Evolutionary conservation across 1,140 invertebrate species (phyloP).

Genomic region (Zaprionus inermis): DNA sequence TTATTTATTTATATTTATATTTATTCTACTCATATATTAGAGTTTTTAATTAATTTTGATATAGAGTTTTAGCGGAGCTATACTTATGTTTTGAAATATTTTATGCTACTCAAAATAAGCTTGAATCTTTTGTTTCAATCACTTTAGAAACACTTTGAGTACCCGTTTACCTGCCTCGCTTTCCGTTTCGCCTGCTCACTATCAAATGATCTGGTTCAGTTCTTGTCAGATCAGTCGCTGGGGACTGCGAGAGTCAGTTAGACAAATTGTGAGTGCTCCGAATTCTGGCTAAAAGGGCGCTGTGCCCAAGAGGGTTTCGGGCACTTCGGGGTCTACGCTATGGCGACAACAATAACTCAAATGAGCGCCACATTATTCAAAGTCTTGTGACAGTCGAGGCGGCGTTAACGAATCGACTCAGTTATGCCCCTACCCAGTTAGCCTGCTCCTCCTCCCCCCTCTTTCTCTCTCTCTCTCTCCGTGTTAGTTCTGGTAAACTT

Average conservation of each 20-base stretch:
- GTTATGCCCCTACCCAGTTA: conserved; percentile 13
- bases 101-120: too few relatives aligned
- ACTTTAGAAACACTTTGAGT: background rate
- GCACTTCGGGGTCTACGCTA: conserved; percentile 25
- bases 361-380: conserved; percentile 76
- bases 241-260: background rate
- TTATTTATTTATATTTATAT: too few relatives aligned
- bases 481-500: conserved; percentile 33
- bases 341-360: conserved; percentile 77
- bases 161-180: background rate
- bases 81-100: too few relatives aligned
- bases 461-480: background rate
- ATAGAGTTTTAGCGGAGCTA: too few relatives aligned
- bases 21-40: too few relatives aligned
- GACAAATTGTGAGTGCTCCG: conserved; percentile 43
- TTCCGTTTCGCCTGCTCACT: background rate
- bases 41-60: too few relatives aligned
- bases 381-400: conserved; percentile 59
- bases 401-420: conserved; percentile 64
- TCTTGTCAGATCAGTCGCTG: conserved; percentile 18
- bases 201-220: conserved; percentile 22
- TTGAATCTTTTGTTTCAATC: background rate
- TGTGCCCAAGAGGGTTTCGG: conserved; percentile 38
- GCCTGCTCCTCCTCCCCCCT: background rate
- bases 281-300: conserved; percentile 42